Evolutionary conservation across 2,888 invertebrate genomes (phyloP), one percentile per base, ranked within the genome.

Genomic region (Cerastis leucographa): DNA sequence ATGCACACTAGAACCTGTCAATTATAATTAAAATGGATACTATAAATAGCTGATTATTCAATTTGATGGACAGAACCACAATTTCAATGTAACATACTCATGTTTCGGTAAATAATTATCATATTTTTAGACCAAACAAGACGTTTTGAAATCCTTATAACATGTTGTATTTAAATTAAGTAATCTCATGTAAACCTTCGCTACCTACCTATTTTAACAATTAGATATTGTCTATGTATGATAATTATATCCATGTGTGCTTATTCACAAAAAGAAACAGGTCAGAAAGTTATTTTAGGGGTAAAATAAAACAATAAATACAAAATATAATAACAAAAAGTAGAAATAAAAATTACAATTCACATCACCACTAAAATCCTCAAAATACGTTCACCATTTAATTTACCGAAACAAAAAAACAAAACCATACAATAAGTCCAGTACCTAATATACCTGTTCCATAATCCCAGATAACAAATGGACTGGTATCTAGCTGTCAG

Each of bases 381-480:
- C 17, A 2, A 19, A 61, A 62, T 44, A 46, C 4, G 22, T 61
- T 6, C 17, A 54, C 35, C 22, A 70, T 1, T n/a, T n/a, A 59
- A 65, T 71, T 17, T 49, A 56, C 35, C 25, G 19, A 35, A 62
- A 74, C 35, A 56, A 25, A 69, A 70, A 66, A 74, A 68, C 67
- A 66, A 68, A 17, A 51, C 14, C 40, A 3, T 71, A 1, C 3
- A 65, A 65, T 44, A 69, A 62, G 42, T 66, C 80, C 6, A 76
- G n/a, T 54, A 71, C 68, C n/a, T 40, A 68, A 72, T 66, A 49
- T 67, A 56, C 70, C 49, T 59, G 42, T 42, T 59, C 70, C 51
- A 69, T 74, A 83, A 77, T 71, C 49, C 76, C 73, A 8, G 46
- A 22, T 73, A 71, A 72, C 64, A 83, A 78, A 87, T 81, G 70